Base-by-base conservation (phyloP, 2,888 invertebrate genomes). In the Eristalinus sepulchralis region DNA sequence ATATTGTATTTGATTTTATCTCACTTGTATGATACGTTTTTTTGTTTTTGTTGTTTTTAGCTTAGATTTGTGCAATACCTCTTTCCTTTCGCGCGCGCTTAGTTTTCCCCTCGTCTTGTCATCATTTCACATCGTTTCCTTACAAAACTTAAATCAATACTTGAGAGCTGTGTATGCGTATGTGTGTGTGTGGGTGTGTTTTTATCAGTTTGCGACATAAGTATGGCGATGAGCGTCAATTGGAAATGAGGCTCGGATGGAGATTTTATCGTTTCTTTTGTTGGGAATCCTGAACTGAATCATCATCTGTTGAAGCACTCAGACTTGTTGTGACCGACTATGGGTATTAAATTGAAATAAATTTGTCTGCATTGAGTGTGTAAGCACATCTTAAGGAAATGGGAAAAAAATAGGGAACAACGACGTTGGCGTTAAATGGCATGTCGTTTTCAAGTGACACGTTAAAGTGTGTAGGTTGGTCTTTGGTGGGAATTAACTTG, bases 1-100 rank as follows among this genome's bases (percentile, higher is more conserved):
- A 73, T 62, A 63, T 27, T 17, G 24, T 39, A 62, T 85, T 85
- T 85, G 85, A 85, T 85, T 85, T 64, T 70, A 72, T 85, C 81
- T 85, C 85, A 66, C 76, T 34, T 71, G 64, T 59, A 67, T 53
- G 55, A 80, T 72, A 75, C 57, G 68, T 76, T 70, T 27, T 27
- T 5, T n/a, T n/a, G n/a, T n/a, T n/a, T n/a, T n/a, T n/a, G n/a
- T n/a, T n/a, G n/a, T n/a, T 27, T 27, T 59, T 59, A 39, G 27
- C 34, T 72, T 59, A 63, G 53, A 59, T 71, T 79, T 72, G 72
- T 79, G 71, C 72, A 79, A 53, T 81, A 73, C 57, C 17, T 47
- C 47, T 63, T 77, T 36, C 59, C 27, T 81, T 71, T 64, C 70
- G 78, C 79, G 83, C 67, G 72, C 78, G 72, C 63, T 64, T 80